Base-by-base conservation (phyloP, 2,888 invertebrate genomes). In the Troides aeacus region DNA sequence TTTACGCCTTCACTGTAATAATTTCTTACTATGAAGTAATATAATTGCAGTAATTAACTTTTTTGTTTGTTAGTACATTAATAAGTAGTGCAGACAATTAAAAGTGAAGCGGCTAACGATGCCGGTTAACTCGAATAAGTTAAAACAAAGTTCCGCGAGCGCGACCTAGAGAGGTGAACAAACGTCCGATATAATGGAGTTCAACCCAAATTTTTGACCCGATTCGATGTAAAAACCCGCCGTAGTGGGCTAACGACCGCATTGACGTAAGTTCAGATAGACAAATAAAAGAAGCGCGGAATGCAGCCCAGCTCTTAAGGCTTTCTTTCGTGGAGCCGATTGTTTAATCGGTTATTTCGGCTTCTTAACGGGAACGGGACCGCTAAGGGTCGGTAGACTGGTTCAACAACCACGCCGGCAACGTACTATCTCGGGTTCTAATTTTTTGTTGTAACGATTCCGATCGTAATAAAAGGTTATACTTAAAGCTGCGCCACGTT, bases 161-260 rank as follows among this genome's bases (percentile, higher is more conserved):
- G 75, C 83, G 89, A 87, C 90, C 89, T 89, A 90, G 88, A 89
- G 84, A 89, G 89, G 87, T 90, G 87, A 90, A 89, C 80, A 90
- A 87, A 89, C 89, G 85, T 71, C 82, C 85, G 86, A 86, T 85
- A 86, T 84, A 79, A 76, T 79, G 70, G 84, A 83, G 85, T 86
- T 88, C 88, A 90, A 86, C 88, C 88, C 81, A 88, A 86, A 88
- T 89, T 86, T 90, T 86, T 86, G 89, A 89, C 89, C 90, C 80
- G 85, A 87, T 89, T 89, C 85, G 80, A 81, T 79, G 81, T 83
- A 87, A 88, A 86, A 89, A 88, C 86, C 74, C 77, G 75, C 72
- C 73, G 75, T 79, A 77, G 72, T 79, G 79, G 84, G 86, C 82
- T 84, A 87, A 87, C 83, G 87, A 89, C 86, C 87, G 80, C 78